Conservation (phyloP, 2,113 vertebrate species). For the Heliornis fulica region DNA sequence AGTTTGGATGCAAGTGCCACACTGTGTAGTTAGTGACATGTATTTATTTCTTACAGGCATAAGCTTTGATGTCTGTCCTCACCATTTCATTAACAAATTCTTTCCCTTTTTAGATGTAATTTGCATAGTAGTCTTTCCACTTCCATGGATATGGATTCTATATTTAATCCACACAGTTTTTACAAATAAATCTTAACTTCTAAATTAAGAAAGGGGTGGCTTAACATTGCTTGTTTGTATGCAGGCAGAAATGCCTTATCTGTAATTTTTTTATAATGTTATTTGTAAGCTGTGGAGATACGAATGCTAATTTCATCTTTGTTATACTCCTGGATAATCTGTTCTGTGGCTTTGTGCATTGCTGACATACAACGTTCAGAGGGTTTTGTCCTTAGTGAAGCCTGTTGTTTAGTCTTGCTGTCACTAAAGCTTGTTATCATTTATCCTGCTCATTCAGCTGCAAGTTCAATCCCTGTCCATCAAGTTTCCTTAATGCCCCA, state of each 20-base stretch:
- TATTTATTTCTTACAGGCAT: background rate
- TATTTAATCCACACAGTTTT: slow-evolving; percentile 45
- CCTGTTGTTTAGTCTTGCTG: slow-evolving; percentile 41
- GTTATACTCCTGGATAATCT: slow-evolving; percentile 62
- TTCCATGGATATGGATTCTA: background rate
- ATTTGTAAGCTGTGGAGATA: slow-evolving; percentile 55
- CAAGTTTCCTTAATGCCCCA: background rate
- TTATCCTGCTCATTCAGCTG: slow-evolving; percentile 59
- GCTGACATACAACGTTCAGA: slow-evolving; percentile 26
- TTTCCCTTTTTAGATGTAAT: slow-evolving; percentile 17
- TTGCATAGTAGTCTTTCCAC: background rate
- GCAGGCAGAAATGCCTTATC: slow-evolving; percentile 36
- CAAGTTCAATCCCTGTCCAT: slow-evolving; percentile 32
- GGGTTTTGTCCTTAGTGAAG: background rate
- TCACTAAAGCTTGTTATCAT: slow-evolving; percentile 57
- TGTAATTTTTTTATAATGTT: slow-evolving; percentile 14
- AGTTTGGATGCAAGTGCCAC: background rate
- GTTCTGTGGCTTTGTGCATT: slow-evolving; percentile 57
- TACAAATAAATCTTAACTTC: slow-evolving; percentile 52
- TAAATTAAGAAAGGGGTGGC: slow-evolving; percentile 46
- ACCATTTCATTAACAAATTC: background rate
- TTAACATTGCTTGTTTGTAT: slow-evolving; percentile 33
- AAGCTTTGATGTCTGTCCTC: background rate
- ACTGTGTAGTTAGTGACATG: background rate
- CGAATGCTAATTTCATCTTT: slow-evolving; percentile 66